Evolutionary conservation across 2,113 vertebrate species (phyloP), one percentile per base, ranked within the genome.

Genomic region (Poecilia latipinna): DNA sequence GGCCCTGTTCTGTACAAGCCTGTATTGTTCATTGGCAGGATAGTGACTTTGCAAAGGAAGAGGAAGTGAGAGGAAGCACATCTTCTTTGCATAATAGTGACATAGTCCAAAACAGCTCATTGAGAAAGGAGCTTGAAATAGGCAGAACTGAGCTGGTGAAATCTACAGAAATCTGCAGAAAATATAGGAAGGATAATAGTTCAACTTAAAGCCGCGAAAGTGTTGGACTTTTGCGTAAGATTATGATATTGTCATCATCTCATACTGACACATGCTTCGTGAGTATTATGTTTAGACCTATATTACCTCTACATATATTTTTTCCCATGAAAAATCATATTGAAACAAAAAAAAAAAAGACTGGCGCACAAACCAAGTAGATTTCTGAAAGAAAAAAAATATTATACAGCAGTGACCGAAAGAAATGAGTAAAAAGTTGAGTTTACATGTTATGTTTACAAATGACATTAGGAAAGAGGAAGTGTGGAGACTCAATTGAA

Each of bases 11-110:
- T 88, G 85, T 84, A 84, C 76, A 85, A 79, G 85, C 80, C 83
- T 69, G 74, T 68, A 65, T 81, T 90, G 80, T 90, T 86, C 78
- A 73, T 61, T 62, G 35, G 65, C 24, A 12, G 74, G 75, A 57
- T 62, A 72, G 82, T 84, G 70, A 86, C 74, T 89, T 88, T 79
- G 87, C 89, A 90, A 84, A 89, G 80, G 71, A 26, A 26, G 26
- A 26, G 26, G 26, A 26, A 26, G 84, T 80, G 86, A 68, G 65
- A 79, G 69, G 80, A 79, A 75, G 60, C 44, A 72, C 63, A 74
- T 78, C 70, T 65, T 29, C 75, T 39, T 76, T 61, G 10, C 35
- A 37, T 37, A 37, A 10, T 37, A 11, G 35, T 37, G 35, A 12
- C 10, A 12, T 37, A 37, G 35, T 10, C 35, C 10, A 37, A 37